Conservation (phyloP, 2,888 invertebrate species). For the Brachyopa scutellaris region DNA sequence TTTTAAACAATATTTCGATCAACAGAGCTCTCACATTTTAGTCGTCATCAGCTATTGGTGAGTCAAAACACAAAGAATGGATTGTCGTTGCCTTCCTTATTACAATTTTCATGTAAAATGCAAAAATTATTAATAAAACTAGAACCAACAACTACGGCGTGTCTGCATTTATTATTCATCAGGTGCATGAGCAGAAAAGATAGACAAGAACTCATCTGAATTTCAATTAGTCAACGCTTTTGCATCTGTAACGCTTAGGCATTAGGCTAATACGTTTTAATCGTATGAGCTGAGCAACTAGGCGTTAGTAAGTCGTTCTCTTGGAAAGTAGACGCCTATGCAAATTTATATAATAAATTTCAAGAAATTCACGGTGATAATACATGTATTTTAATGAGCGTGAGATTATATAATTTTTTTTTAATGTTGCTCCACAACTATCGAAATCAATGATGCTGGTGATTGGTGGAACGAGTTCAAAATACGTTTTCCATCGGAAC, state of each 20-base stretch:
- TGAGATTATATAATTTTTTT: slow-evolving; percentile 2
- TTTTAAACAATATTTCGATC: slow-evolving; percentile 36
- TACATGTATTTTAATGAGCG: slow-evolving; percentile 15
- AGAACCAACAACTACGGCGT: background rate
- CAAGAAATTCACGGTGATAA: background rate
- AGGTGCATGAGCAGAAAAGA: slow-evolving; percentile 25
- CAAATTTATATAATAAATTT: background rate
- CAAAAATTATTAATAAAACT: slow-evolving; percentile 44
- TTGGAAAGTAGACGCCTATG: slow-evolving; percentile 3
- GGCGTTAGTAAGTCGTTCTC: background rate
- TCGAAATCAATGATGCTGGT: background rate
- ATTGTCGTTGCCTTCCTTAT: background rate
- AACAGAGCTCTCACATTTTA: background rate
- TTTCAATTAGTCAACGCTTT: slow-evolving; percentile 36
- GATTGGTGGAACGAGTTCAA: too few species aligned
- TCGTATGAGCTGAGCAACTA: too few species aligned
- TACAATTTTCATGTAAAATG: slow-evolving; percentile 8
- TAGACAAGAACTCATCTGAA: slow-evolving; percentile 10
- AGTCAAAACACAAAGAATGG: slow-evolving; percentile 25
- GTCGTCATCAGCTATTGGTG: slow-evolving; percentile 9
- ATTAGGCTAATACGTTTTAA: too few species aligned
- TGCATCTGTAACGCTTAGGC: background rate
- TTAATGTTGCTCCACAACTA: too few species aligned
- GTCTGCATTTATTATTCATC: slow-evolving; percentile 36
- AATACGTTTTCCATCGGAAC: too few species aligned